Base-by-base conservation (phyloP, 1,140 invertebrate species). In the Hetaerina americana region DNA sequence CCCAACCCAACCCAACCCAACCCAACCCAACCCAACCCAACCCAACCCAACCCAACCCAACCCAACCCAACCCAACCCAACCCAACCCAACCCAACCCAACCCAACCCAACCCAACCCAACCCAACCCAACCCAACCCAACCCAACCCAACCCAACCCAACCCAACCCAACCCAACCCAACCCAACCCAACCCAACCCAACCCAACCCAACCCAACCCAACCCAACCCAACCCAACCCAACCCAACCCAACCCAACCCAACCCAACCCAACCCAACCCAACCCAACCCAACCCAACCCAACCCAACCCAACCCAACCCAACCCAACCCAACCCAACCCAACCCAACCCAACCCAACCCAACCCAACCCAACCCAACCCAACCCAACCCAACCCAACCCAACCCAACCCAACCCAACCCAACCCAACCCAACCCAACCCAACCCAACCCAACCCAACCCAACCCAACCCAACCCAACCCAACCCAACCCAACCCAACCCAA, bases 371-470 rank as follows among this genome's bases (percentile, higher is more conserved):
- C 73, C 68, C 68, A 75, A 74, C 73, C 71, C 75, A 78, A 78
- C 75, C 77, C 76, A 77, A 75, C 70, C 73, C 72, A 76, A 75
- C 78, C 77, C 73, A 78, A 77, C 78, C 78, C 75, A 76, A 76
- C 76, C 77, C 75, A 76, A 76, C 76, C 76, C 72, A 75, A 78
- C 77, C 77, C 74, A 77, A 76, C 76, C 77, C 74, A 77, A 78
- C 75, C 77, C 75, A 78, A 76, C 76, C 77, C 75, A 77, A 78
- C 77, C 77, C 76, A 78, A 77, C 77, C 77, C 74, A 77, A 77
- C 77, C 75, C 75, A 78, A 77, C 76, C 76, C 75, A 77, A 76
- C 75, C 77, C 72, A 75, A 78, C 71, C 77, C 73, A 77, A 76
- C 76, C 76, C 69, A 74, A 77, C 75, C 77, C 75, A 76, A 77